Percentiles rank a stretch among this genome's conserved stretches.
Conservation (phyloP, 2,888 invertebrate species). For the Sericinus montela region DNA sequence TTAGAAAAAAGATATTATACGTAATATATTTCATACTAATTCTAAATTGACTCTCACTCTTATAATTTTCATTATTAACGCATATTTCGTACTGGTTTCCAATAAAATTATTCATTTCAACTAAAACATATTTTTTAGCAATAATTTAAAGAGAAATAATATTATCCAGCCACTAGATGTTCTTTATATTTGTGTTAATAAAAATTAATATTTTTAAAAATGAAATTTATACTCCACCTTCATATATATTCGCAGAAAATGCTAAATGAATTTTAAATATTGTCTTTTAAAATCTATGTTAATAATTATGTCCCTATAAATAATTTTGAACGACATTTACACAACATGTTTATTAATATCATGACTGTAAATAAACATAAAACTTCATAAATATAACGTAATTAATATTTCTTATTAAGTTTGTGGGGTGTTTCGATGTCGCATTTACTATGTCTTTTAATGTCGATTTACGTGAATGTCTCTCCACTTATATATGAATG, state of each 20-base stretch:
- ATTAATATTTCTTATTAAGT: constrained; percentile 43
- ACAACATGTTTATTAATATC: constrained; percentile 26
- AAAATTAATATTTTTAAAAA: no score
- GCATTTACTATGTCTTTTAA: constrained; percentile 56
- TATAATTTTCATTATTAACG: no score
- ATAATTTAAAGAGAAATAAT: constrained; percentile 14
- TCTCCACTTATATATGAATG: constrained; percentile 34
- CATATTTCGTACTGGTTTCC: neutral
- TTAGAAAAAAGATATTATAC: no score
- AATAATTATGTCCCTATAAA: constrained; percentile 9
- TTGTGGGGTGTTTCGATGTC: constrained; percentile 59
- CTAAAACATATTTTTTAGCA: constrained; percentile 3
- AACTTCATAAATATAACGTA: constrained; percentile 27
- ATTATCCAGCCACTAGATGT: neutral
- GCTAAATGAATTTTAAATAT: neutral
- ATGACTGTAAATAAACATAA: constrained; percentile 35
- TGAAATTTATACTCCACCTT: no score
- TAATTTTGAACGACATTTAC: constrained; percentile 5
- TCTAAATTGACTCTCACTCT: no score
- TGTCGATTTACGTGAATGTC: constrained; percentile 63
- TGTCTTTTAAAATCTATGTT: constrained; percentile 12
- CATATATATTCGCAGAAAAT: no score
- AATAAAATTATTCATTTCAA: constrained; percentile 2
- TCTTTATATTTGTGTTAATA: no score
- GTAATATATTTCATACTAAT: no score